phyloP scores from a whole-genome alignment of 1,140 invertebrate genomes.

The Rhysida immarginata region DNA sequence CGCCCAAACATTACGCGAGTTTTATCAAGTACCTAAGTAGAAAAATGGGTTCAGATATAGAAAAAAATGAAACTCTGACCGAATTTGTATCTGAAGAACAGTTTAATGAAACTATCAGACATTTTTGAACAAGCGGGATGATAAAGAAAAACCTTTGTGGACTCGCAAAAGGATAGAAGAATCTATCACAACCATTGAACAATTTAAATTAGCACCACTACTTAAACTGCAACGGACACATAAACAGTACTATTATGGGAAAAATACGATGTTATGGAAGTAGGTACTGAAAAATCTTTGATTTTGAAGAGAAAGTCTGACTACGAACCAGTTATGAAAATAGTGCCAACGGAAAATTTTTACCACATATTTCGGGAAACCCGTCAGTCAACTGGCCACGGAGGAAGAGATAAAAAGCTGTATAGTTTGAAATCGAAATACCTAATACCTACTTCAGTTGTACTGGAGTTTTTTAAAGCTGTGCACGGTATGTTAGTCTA shows the following conservation, averaged over 20 bases:
- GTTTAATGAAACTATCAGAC: conserved; percentile 6
- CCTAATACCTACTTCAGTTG: conserved; percentile 10
- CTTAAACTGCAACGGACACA: conserved; percentile 8
- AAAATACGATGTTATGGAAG: conserved; percentile 4
- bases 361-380: conserved; percentile 6
- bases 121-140: neutral
- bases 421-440: conserved; percentile 12
- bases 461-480: conserved; percentile 13
- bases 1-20: no score
- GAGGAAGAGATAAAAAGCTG: conserved; percentile 15
- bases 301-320: conserved; percentile 10
- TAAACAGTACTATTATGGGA: conserved; percentile 8
- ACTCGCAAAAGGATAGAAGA: conserved; percentile 6
- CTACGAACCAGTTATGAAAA: conserved; percentile 7
- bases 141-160: neutral
- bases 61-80: conserved; percentile 1
- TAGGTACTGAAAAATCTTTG: neutral
- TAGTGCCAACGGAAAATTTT: conserved; percentile 3
- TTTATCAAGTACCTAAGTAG: neutral
- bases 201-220: conserved; percentile 9
- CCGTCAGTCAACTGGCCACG: conserved; percentile 9
- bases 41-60: conserved; percentile 5
- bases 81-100: conserved; percentile 3
- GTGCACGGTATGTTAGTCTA: conserved; percentile 9
- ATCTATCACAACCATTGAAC: conserved; percentile 8